Base-by-base conservation (phyloP, 2,888 invertebrate genomes). In the Catocala fraxini region DNA sequence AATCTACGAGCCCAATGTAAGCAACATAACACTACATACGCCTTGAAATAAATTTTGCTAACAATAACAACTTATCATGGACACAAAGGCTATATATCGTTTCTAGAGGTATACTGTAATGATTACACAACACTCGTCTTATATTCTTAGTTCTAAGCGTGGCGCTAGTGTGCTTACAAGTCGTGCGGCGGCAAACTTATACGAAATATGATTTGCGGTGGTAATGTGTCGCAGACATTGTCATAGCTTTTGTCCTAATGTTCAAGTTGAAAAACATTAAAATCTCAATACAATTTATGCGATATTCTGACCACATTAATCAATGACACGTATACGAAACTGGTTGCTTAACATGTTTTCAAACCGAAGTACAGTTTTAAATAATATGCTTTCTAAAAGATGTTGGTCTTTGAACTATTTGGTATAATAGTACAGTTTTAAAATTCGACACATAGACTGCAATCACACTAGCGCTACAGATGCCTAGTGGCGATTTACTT, bases 61-160 rank as follows among this genome's bases (percentile, higher is more conserved):
- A 60, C 63, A 61, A 71, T 55, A 73, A 63, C 56, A 65, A 68
- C 69, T 82, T 83, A 83, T 79, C 45, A 80, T 75, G 77, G 57
- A 61, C 75, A 75, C 64, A 68, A 88, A 88, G 87, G 88, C 85
- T 81, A 74, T n/a, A n/a, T n/a, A n/a, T 82, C 72, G 62, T 73
- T 72, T 68, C 73, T 75, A 85, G 79, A 80, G 77, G 77, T 80
- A 79, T 78, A 77, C 77, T 69, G 60, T 72, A 62, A 68, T 65
- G 71, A 63, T 75, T 71, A 76, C 73, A 78, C 39, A 49, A 58
- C 15, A 54, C 47, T 54, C 12, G 15, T 48, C 12, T 49, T 59
- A 55, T 51, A 15, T 60, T 63, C 11, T 68, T 64, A 68, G 25
- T 33, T 63, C 59, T 64, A 64, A 13, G 33, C 41, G 51, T 5